Evolutionary conservation across 92 coral and sea anemone species (phyloP).

Genomic region (Palythoa grandiflora): DNA sequence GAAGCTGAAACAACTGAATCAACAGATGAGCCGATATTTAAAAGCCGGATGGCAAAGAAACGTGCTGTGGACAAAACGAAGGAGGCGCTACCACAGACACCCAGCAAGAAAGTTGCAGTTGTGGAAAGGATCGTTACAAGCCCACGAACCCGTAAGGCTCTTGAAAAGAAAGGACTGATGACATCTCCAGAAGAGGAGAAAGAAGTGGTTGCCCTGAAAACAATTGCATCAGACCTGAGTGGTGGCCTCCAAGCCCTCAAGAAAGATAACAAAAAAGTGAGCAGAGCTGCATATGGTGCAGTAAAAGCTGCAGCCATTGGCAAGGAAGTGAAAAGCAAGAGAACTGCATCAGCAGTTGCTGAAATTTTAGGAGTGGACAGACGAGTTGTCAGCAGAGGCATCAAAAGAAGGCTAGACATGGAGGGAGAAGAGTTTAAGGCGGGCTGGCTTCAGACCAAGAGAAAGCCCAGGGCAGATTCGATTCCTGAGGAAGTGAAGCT

Average conservation of each 20-base stretch:
- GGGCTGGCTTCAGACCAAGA: conserved; percentile 37
- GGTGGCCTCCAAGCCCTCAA: conserved; percentile 22
- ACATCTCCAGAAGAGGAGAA: conserved; percentile 64
- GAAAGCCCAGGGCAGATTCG: conserved; percentile 52
- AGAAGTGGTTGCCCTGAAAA: conserved; percentile 33
- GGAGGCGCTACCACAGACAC: conserved; percentile 27
- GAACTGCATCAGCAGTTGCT: no score
- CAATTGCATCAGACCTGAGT: conserved; percentile 14
- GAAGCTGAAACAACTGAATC: conserved; percentile 32
- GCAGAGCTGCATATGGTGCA: conserved; percentile 26
- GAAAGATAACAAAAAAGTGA: conserved; percentile 12
- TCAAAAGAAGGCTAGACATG: conserved; percentile 47
- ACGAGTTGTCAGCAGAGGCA: conserved; percentile 40
- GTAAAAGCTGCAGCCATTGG: conserved; percentile 22
- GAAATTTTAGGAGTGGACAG: conserved; percentile 13
- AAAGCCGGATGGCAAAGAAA: conserved; percentile 60
- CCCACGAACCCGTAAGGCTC: conserved; percentile 49
- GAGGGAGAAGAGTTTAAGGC: conserved; percentile 54
- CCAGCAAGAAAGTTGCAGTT: conserved; percentile 48
- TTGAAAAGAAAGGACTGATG: conserved; percentile 47
- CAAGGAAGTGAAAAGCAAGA: not conserved
- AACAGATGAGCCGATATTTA: conserved; percentile 33
- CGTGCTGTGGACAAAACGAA: conserved; percentile 50
- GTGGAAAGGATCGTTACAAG: conserved; percentile 49
- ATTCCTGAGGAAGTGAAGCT: conserved; percentile 35